These are phyloP conservation scores for Lepidostoma basale DNA, from an alignment of 1,140 invertebrate genomes.

Conservation along the genomic window DNA sequence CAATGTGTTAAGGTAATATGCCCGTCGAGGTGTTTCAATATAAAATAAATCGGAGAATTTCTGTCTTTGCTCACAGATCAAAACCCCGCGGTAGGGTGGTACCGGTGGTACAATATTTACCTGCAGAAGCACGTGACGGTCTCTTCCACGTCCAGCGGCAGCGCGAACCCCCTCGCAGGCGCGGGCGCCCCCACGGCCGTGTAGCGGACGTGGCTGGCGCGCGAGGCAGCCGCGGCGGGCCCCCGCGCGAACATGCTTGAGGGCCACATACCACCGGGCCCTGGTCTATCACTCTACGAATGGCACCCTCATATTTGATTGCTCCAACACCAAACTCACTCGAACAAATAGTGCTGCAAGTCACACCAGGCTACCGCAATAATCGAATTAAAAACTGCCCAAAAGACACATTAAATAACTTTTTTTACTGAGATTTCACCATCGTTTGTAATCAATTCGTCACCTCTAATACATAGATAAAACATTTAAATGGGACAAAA, in stretches of 20 bases:
- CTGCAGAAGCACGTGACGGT: slow-evolving; percentile 78
- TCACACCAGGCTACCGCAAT: not conserved
- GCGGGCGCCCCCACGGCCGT: slow-evolving; percentile 51
- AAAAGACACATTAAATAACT: too few relatives aligned
- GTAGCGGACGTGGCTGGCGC: slow-evolving; percentile 59
- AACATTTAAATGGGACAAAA: too few relatives aligned
- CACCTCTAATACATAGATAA: too few relatives aligned
- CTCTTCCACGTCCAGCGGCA: slow-evolving; percentile 70
- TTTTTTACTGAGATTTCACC: too few relatives aligned
- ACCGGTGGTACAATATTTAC: slow-evolving; percentile 51
- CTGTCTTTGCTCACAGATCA: too few relatives aligned
- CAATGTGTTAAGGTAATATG: too few relatives aligned
- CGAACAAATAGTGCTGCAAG: not conserved
- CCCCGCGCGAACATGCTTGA: slow-evolving; percentile 53
- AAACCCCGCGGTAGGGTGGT: too few relatives aligned
- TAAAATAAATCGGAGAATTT: too few relatives aligned
- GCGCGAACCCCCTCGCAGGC: slow-evolving; percentile 51
- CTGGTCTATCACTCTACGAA: slow-evolving; percentile 4
- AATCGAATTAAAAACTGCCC: not conserved
- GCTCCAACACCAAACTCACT: too few relatives aligned
- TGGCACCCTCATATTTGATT: slow-evolving; percentile 23
- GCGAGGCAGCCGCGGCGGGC: slow-evolving; percentile 51
- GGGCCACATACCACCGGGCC: slow-evolving; percentile 50
- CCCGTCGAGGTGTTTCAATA: too few relatives aligned
- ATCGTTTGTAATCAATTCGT: too few relatives aligned